A percentile compares a stretch with the other conserved stretches of the same genome.
Conservation (phyloP, 2,797 vertebrate species). For the Coendou prehensilis region DNA sequence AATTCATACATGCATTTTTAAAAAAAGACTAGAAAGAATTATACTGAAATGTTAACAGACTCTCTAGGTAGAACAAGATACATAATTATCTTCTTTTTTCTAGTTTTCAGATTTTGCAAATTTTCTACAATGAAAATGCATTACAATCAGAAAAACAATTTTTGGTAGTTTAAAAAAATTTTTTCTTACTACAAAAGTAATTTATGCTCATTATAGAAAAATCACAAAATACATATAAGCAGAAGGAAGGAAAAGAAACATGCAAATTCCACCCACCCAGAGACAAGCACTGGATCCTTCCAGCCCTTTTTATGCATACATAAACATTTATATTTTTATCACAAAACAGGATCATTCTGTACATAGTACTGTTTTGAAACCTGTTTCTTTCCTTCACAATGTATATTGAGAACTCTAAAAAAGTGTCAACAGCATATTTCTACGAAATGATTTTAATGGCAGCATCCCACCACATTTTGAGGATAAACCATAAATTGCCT, state of each 20-base stretch:
- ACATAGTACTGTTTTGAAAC: conserved; percentile 80
- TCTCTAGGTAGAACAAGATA: conserved; percentile 68
- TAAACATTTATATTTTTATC: conserved; percentile 85
- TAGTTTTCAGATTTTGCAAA: conserved; percentile 80
- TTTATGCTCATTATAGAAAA: conserved; percentile 85
- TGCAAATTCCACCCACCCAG: conserved; percentile 84
- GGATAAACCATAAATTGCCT: conserved; percentile 43
- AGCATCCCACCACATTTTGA: background rate
- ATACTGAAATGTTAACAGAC: conserved; percentile 73
- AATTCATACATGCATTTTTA: conserved; percentile 57
- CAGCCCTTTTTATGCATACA: conserved; percentile 83
- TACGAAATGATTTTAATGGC: conserved; percentile 56
- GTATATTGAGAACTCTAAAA: conserved; percentile 64
- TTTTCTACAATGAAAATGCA: conserved; percentile 83
- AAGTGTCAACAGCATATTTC: conserved; percentile 66
- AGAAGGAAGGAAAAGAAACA: conserved; percentile 82
- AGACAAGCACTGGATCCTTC: conserved; percentile 79
- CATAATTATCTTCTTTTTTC: conserved; percentile 81
- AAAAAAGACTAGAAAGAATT: conserved; percentile 77
- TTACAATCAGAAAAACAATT: conserved; percentile 84
- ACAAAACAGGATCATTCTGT: conserved; percentile 81
- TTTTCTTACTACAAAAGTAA: conserved; percentile 84
- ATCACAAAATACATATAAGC: conserved; percentile 81
- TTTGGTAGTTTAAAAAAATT: conserved; percentile 78
- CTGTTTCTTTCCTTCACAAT: conserved; percentile 61